These are phyloP conservation scores for Drosophila acutilabella DNA, from an alignment of 2,888 invertebrate genomes.

Conservation along the genomic window DNA sequence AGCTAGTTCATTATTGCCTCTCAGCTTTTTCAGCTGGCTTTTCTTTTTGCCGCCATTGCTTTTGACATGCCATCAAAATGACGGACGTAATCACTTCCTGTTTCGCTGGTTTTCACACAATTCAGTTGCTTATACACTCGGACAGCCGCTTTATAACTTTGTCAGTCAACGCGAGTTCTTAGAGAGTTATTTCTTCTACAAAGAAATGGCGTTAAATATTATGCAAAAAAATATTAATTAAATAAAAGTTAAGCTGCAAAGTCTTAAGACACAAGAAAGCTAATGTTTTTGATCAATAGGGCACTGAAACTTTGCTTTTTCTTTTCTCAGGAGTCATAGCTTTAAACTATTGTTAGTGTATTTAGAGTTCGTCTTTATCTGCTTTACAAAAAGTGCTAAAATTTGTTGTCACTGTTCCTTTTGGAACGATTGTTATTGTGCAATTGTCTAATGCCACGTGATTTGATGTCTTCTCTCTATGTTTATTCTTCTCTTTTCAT, in stretches of 20 bases:
- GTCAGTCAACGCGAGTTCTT: not conserved
- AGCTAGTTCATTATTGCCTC: conserved; percentile 69
- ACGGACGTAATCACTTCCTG: conserved; percentile 77
- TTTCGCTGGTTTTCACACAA: conserved; percentile 52
- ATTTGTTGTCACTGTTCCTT: not conserved
- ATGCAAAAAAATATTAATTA: not conserved
- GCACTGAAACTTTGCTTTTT: not conserved
- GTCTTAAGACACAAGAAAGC: not conserved
- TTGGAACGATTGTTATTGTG: conserved; percentile 24
- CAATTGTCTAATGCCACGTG: conserved; percentile 51
- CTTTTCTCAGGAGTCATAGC: not conserved
- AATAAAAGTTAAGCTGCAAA: not conserved
- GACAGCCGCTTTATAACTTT: not conserved
- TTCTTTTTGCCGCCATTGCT: conserved; percentile 46
- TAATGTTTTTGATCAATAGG: too few relatives aligned
- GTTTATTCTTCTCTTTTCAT: conserved; percentile 44
- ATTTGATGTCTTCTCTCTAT: conserved; percentile 37
- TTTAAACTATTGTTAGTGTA: conserved; percentile 7
- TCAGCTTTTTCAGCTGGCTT: conserved; percentile 21
- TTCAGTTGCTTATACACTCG: conserved; percentile 20
- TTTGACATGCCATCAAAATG: conserved; percentile 75
- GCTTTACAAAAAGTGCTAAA: not conserved
- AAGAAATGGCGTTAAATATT: not conserved
- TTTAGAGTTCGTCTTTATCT: not conserved
- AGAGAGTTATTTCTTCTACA: not conserved